Evolutionary conservation across 2,888 invertebrate species (phyloP).

Genomic region (Nemotelus pantherinus): DNA sequence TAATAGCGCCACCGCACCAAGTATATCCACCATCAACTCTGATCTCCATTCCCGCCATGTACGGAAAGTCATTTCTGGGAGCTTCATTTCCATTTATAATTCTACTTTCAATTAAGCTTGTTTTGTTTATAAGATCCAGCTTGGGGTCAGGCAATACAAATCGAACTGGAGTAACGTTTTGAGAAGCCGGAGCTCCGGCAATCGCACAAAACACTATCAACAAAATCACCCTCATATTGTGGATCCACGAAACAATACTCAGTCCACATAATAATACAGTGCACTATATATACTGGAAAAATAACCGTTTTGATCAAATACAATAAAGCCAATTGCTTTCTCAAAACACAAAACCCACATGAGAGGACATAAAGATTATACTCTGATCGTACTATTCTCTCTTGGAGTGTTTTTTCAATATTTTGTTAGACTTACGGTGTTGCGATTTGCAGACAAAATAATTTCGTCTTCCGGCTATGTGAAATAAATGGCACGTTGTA

Average conservation of each 20-base stretch:
- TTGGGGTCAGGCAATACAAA: background rate
- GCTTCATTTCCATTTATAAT: conserved; percentile 42
- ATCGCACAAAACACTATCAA: background rate
- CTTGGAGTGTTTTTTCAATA: too few species aligned
- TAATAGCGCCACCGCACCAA: conserved; percentile 60
- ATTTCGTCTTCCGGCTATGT: too few species aligned
- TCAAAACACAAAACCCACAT: too few species aligned
- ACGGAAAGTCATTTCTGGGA: conserved; percentile 56
- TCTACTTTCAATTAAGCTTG: background rate
- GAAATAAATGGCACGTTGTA: too few species aligned
- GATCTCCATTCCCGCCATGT: conserved; percentile 58
- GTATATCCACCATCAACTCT: conserved; percentile 49
- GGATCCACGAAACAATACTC: background rate
- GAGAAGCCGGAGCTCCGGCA: background rate
- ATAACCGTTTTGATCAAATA: too few species aligned
- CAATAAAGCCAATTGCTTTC: too few species aligned
- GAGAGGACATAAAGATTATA: too few species aligned
- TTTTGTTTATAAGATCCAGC: background rate
- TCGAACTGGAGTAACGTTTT: background rate
- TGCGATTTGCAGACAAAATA: too few species aligned
- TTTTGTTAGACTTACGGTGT: too few species aligned
- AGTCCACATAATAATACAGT: too few species aligned
- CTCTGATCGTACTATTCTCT: too few species aligned
- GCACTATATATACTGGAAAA: too few species aligned
- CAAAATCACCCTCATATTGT: conserved; percentile 7